These are phyloP conservation scores for Drosophila hamatofila DNA, from an alignment of 2,888 invertebrate species.

Conservation along the genomic window DNA sequence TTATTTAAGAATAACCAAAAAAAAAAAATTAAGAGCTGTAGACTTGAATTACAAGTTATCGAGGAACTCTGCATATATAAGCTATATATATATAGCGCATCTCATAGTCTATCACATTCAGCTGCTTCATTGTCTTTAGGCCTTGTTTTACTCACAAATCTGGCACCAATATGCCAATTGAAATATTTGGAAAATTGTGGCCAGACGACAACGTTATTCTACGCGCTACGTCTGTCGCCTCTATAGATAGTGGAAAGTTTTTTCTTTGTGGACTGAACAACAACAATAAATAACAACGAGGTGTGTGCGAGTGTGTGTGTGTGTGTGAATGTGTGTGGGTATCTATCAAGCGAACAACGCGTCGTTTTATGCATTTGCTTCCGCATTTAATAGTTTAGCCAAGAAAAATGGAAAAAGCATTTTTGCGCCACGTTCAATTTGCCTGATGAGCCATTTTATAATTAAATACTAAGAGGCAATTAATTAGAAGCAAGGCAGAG, in stretches of 20 bases:
- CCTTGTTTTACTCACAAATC: slow-evolving; percentile 47
- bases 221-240: not conserved
- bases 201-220: slow-evolving; percentile 34
- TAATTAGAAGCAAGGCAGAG: slow-evolving; percentile 17
- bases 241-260: slow-evolving; percentile 51
- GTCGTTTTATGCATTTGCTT: slow-evolving; percentile 38
- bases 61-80: not conserved
- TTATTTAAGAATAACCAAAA: not conserved
- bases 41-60: not conserved
- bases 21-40: not conserved
- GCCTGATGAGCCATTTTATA: slow-evolving; percentile 46
- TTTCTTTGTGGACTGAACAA: slow-evolving; percentile 10
- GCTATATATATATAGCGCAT: not conserved
- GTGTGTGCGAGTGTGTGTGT: slow-evolving; percentile 12
- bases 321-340: slow-evolving; percentile 3
- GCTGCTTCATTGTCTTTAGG: slow-evolving; percentile 14
- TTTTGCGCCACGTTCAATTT: slow-evolving; percentile 53
- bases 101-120: not conserved
- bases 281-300: slow-evolving; percentile 13
- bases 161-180: slow-evolving; percentile 70
- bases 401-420: slow-evolving; percentile 22
- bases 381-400: slow-evolving; percentile 50
- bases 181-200: slow-evolving; percentile 41
- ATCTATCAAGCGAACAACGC: slow-evolving; percentile 22
- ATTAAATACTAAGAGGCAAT: slow-evolving; percentile 37